Conservation (phyloP, 37 sponge, comb jelly and placozoan genomes). For the Ianthella basta region DNA sequence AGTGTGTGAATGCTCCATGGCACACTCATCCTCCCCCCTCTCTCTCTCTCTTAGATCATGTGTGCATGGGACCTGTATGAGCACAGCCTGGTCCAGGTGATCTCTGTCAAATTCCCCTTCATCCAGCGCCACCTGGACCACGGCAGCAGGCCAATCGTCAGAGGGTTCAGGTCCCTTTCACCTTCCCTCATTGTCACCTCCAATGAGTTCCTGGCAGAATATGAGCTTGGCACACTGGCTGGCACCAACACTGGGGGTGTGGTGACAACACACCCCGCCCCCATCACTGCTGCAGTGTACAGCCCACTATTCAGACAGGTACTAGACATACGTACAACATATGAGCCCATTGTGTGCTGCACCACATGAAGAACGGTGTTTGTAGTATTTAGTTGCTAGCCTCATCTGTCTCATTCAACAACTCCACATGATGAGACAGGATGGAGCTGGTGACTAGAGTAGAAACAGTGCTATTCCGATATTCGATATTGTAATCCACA, state of each 20-base stretch:
- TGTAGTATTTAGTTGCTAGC: no score
- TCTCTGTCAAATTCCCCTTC: conserved; percentile 87
- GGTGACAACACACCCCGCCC: conserved; percentile 16
- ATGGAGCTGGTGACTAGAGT: no score
- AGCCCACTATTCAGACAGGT: conserved; percentile 27
- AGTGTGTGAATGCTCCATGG: no score
- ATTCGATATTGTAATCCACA: no score
- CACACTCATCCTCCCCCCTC: no score
- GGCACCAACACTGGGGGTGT: conserved; percentile 16
- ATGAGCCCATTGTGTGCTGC: not conserved
- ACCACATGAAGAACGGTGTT: not conserved
- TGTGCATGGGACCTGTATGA: conserved; percentile 86
- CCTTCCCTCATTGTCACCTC: conserved; percentile 62
- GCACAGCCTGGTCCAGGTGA: conserved; percentile 75
- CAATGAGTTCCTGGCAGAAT: conserved; percentile 82
- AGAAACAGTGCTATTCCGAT: no score
- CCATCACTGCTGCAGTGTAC: conserved; percentile 37
- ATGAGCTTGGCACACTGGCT: conserved; percentile 43
- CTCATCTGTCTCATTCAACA: no score
- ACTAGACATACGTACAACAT: not conserved
- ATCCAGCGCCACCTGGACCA: conserved; percentile 84
- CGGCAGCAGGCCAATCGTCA: conserved; percentile 52
- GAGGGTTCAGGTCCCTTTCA: conserved; percentile 23
- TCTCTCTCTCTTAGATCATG: conserved; percentile 51
- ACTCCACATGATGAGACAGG: no score